Evolutionary conservation across 2,888 invertebrate genomes (phyloP), one percentile per base, ranked within the genome.

Genomic region (Apamea anceps): DNA sequence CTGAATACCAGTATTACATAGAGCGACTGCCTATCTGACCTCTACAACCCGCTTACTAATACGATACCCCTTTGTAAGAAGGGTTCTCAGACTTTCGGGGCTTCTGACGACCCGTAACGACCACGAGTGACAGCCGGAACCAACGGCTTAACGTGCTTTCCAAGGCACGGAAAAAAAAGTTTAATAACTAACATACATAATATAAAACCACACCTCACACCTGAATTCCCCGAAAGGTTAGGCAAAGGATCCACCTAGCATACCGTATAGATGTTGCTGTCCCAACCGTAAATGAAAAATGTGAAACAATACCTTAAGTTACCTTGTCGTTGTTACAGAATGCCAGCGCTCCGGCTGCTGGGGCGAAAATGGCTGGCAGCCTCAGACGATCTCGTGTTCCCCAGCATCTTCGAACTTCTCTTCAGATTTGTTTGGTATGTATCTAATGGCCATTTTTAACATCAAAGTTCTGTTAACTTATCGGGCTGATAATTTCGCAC

Each of bases 321-420:
- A 15, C 12, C 15, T 1, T 73, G 15, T 86, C 79, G 83, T 95
- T 94, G 92, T 95, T 95, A 0, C 93, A 97, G 97, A 91, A 99
- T 99, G 99, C 99, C 99, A 93, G 99, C 99, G 90, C 97, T 99
- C 93, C 98, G 98, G 94, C 98, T 99, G 87, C 98, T 99, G 94
- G 98, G 98, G 92, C 97, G 99, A 93, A 98, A 98, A 96, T 99
- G 99, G 99, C 98, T 98, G 91, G 98, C 99, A 91, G 99, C 98
- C 91, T 98, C 98, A 90, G 99, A 99, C 96, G 99, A 99, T 96
- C 98, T 99, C 92, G 99, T 99, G 68, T 98, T 99, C 94, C 99
- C 99, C 57, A 98, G 98, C 93, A 97, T 98, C 86, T 98, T 98
- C 94, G 98, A 98, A 95, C 97, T 98, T 80, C 97, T 98, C 84